Conservation (phyloP, 1,140 invertebrate species). For the Aradophagus sp. region DNA sequence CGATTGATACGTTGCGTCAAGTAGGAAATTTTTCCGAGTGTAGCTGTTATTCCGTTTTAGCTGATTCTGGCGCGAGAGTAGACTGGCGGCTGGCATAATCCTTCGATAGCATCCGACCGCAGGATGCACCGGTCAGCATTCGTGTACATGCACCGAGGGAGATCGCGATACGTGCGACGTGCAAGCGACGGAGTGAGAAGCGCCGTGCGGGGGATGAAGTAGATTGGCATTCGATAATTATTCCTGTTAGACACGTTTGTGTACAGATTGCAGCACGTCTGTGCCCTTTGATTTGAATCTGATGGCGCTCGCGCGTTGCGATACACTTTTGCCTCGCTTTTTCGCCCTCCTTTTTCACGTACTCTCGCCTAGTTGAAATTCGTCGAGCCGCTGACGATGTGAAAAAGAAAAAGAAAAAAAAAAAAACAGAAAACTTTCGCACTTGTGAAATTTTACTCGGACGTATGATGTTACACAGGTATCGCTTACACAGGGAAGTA, state of each 20-base stretch:
- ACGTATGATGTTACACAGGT: slow-evolving; percentile 30
- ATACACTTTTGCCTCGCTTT: too few species aligned
- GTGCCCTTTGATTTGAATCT: slow-evolving; percentile 59
- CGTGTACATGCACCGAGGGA: slow-evolving; percentile 24
- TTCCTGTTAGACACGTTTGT: slow-evolving; percentile 59
- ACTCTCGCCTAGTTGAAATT: too few species aligned
- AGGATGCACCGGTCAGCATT: slow-evolving; percentile 47
- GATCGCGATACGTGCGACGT: slow-evolving; percentile 4
- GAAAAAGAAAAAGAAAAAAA: too few species aligned
- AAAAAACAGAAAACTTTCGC: too few species aligned
- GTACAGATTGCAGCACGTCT: slow-evolving; percentile 46
- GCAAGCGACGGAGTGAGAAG: slow-evolving; percentile 7
- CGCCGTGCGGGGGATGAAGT: slow-evolving; percentile 30
- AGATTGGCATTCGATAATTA: slow-evolving; percentile 68
- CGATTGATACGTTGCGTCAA: too few species aligned
- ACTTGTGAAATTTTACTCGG: slow-evolving; percentile 26
- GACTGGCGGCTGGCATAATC: slow-evolving; percentile 33
- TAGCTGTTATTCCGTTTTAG: slow-evolving; percentile 29
- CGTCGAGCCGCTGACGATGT: too few species aligned
- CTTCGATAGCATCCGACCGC: slow-evolving; percentile 42
- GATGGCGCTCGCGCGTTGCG: too few species aligned
- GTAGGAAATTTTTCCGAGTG: slow-evolving; percentile 12
- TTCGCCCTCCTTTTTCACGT: too few species aligned
- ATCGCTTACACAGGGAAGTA: slow-evolving; percentile 19
- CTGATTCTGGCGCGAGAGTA: slow-evolving; percentile 28